A percentile compares a stretch with the other conserved stretches of the same genome.
Conservation (phyloP, 30 jellyfish, hydroid and myxozoan genomes). For the Turritopsis dohrnii region DNA sequence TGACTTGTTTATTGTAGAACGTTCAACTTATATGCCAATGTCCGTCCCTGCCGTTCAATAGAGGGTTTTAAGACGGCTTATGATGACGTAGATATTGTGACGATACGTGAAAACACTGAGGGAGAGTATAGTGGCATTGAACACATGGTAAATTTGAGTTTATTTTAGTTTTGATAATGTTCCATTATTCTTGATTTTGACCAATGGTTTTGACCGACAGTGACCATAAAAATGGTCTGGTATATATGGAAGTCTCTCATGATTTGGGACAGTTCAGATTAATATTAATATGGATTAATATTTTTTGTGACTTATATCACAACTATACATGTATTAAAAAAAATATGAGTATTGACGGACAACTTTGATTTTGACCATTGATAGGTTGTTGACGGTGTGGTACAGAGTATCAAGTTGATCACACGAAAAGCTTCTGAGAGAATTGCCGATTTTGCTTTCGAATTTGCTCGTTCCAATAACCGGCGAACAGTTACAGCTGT, state of each 20-base stretch:
- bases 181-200: too few relatives aligned
- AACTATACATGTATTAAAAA: too few relatives aligned
- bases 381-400: conserved; percentile 99
- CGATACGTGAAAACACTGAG: conserved; percentile 98
- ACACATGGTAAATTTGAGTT: conserved; percentile 64
- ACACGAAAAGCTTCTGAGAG: conserved; percentile 94
- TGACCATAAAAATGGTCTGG: too few relatives aligned
- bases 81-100: conserved; percentile 84
- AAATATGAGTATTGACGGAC: too few relatives aligned
- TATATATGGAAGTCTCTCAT: too few relatives aligned
- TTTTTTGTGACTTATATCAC: too few relatives aligned
- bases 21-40: conserved; percentile 94
- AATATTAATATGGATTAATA: too few relatives aligned
- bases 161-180: too few relatives aligned
- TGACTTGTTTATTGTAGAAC: conserved; percentile 42
- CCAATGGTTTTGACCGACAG: too few relatives aligned
- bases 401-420: conserved; percentile 89
- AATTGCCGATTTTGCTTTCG: conserved; percentile 93
- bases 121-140: conserved; percentile 99
- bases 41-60: conserved; percentile 98
- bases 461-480: conserved; percentile 76
- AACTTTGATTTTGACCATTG: too few relatives aligned
- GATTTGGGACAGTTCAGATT: too few relatives aligned
- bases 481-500: conserved; percentile 90
- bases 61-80: conserved; percentile 87